Evolutionary conservation across 2,888 invertebrate genomes (phyloP).

Genomic region (Willowsia nigromaculata): DNA sequence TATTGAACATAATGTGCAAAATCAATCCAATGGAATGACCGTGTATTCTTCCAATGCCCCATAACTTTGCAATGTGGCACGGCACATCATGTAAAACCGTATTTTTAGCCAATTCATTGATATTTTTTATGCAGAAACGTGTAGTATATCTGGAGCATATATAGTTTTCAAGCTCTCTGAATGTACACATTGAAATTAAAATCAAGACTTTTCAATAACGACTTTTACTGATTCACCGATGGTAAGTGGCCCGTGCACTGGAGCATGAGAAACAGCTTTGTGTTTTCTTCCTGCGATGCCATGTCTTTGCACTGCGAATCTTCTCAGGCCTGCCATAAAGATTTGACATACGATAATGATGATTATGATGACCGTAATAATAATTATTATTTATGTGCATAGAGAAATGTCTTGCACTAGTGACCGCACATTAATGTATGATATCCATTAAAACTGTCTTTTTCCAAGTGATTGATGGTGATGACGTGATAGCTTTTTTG

Average conservation of each 20-base stretch:
- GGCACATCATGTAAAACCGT: neutral
- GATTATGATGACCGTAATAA: neutral
- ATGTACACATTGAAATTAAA: neutral
- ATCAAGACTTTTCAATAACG: neutral
- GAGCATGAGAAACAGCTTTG: neutral
- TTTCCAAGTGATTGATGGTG: conserved; percentile 56
- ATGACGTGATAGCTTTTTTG: conserved; percentile 8
- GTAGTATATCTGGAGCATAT: neutral
- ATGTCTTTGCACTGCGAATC: no score
- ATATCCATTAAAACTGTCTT: conserved; percentile 45
- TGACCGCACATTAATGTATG: neutral
- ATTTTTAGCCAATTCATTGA: neutral
- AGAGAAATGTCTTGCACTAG: neutral
- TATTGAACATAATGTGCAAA: neutral
- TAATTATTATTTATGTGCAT: conserved; percentile 12
- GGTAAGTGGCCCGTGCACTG: neutral
- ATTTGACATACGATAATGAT: neutral
- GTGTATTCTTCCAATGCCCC: neutral
- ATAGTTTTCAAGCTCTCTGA: no score
- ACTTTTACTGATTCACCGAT: neutral
- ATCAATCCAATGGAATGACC: neutral
- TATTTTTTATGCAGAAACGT: neutral
- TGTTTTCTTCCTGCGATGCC: neutral
- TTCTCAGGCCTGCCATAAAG: neutral
- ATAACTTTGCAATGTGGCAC: neutral